Percentiles rank a stretch among this genome's conserved stretches.
Evolutionary conservation across 1,140 invertebrate genomes (phyloP).

Genomic region (Ectropis grisescens): DNA sequence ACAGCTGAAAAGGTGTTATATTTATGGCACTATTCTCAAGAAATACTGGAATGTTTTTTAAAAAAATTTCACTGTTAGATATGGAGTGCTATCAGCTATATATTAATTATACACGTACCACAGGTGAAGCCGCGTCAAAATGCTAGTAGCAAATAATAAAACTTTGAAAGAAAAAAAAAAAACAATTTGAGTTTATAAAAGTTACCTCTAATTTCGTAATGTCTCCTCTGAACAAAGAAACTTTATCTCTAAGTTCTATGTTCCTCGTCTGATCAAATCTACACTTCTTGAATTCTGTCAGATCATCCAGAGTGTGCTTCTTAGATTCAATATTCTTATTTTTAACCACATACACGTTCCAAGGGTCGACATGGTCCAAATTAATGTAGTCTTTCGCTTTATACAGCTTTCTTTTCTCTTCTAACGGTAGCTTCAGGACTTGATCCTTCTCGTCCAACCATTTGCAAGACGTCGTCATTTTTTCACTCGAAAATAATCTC

Average conservation of each 20-base stretch:
- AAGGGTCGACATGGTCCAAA: constrained; percentile 69
- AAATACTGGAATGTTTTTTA: too few relatives aligned
- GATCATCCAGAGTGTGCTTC: constrained; percentile 36
- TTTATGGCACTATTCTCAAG: too few relatives aligned
- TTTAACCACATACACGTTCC: constrained; percentile 69
- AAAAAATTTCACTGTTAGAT: too few relatives aligned
- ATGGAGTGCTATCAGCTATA: too few relatives aligned
- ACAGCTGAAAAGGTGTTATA: too few relatives aligned
- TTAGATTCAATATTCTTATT: constrained; percentile 46
- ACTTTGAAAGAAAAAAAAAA: too few relatives aligned
- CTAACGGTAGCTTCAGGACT: constrained; percentile 27
- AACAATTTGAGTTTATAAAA: too few relatives aligned
- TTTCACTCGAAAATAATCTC: too few relatives aligned
- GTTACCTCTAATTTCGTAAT: constrained; percentile 86
- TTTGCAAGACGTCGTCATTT: constrained; percentile 31
- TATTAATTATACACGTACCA: too few relatives aligned
- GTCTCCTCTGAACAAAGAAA: constrained; percentile 82
- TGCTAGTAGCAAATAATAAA: too few relatives aligned
- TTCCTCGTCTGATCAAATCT: constrained; percentile 56
- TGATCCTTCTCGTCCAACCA: constrained; percentile 41
- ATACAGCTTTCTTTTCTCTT: constrained; percentile 46
- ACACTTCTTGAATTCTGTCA: constrained; percentile 46
- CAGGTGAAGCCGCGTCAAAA: too few relatives aligned
- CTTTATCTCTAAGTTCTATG: constrained; percentile 70
- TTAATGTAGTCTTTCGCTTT: constrained; percentile 26